These are phyloP conservation scores for Scaptodrosophila latifasciaeformis DNA, from an alignment of 2,888 invertebrate species.

Conservation along the genomic window DNA sequence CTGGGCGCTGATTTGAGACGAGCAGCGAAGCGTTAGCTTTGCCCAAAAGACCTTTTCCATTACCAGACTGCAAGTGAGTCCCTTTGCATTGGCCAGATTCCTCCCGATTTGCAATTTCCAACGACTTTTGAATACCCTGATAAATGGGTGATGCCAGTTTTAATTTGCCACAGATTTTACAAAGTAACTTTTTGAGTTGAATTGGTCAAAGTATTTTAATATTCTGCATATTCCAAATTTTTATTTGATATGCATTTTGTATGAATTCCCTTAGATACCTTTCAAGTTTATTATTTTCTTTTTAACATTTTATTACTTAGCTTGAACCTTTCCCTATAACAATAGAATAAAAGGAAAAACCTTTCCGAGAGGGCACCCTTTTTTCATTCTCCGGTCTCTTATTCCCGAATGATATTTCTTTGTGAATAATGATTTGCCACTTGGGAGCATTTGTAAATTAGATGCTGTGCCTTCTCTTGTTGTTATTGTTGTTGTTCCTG, in stretches of 20 bases:
- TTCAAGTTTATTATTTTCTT: too few relatives aligned
- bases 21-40: neutral
- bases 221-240: too few relatives aligned
- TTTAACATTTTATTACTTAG: too few relatives aligned
- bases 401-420: constrained; percentile 30
- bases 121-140: neutral
- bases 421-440: constrained; percentile 65
- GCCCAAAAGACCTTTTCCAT: constrained; percentile 23
- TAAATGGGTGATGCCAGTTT: neutral
- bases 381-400: constrained; percentile 12
- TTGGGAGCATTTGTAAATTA: constrained; percentile 66
- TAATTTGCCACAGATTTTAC: neutral
- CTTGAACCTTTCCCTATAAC: neutral
- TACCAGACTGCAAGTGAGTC: too few relatives aligned
- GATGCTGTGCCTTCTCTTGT: constrained; percentile 43
- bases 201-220: too few relatives aligned
- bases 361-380: constrained; percentile 31
- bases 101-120: neutral
- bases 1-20: constrained; percentile 36
- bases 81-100: neutral
- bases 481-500: neutral
- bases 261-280: too few relatives aligned
- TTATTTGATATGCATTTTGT: too few relatives aligned
- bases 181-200: neutral
- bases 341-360: constrained; percentile 7